Evolutionary conservation across 2,888 invertebrate species (phyloP), one percentile per base, ranked within the genome.

Genomic region (Diadegma fenestrale): DNA sequence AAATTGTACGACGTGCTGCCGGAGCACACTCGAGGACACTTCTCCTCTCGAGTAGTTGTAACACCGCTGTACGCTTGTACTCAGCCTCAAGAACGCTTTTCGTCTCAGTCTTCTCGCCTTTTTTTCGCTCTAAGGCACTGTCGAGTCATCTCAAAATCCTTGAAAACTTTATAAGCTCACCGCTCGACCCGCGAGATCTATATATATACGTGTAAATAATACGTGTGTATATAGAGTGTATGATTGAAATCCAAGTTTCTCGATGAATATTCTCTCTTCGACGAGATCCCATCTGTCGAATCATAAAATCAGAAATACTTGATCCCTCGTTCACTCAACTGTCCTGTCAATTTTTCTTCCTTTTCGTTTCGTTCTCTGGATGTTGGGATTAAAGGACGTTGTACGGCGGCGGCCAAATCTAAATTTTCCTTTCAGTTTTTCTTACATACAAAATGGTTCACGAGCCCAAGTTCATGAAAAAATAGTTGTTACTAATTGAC

Each of bases 21-120:
- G 45, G 45, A 54, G 71, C 41, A 33, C 76, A 77, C 84, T 84
- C 61, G 71, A 66, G 72, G 30, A 76, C 69, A 75, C 80, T 54
- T 48, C 37, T 41, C 30, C 19, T 51, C 79, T 79, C 64, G 77
- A 77, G 77, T 66, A 48, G n/a, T 30, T 43, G 26, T 61, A 26
- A 58, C 58, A 58, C 58, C 58, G 71, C 33, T 72, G 30, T 58
- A 22, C 37, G 8, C 17, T 2, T 54, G 66, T 71, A 48, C 71
- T 84, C 54, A 63, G 63, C 58, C 69, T 79, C 79, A 63, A 76
- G 76, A 19, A 76, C 10, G 19, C 84, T 76, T 80, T 80, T 83
- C 61, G 73, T 41, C 82, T 78, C 66, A 68, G 17, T 26, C 5
- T 22, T 58, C 7, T 17, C 58, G 51, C 14, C 8, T 37, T 72